phyloP scores from a whole-genome alignment of 2,113 vertebrate species.

The Columbina picui region DNA sequence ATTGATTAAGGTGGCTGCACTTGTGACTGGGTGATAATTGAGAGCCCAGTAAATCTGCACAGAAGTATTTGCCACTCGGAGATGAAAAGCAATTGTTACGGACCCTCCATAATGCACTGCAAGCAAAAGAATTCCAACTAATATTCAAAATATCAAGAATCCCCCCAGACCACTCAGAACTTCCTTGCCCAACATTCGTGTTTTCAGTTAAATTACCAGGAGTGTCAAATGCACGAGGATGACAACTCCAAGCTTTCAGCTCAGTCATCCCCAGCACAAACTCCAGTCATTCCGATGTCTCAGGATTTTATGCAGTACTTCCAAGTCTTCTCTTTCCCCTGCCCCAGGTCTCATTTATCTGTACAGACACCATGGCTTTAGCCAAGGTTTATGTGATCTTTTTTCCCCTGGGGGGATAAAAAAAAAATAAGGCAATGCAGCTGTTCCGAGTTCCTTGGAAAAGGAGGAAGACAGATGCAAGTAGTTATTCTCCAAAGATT shows the following conservation, averaged over 20 bases:
- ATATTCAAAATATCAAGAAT: background rate
- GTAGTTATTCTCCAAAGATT: constrained; percentile 47
- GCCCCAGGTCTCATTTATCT: background rate
- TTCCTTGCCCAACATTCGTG: background rate
- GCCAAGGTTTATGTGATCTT: background rate
- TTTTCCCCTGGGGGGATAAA: background rate
- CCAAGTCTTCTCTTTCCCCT: background rate
- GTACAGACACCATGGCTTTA: background rate
- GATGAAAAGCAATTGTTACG: background rate
- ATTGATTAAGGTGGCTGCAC: constrained; percentile 48
- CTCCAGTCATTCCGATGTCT: background rate
- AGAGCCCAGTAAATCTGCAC: constrained; percentile 48
- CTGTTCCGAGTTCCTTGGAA: constrained; percentile 16
- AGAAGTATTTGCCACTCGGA: constrained; percentile 5
- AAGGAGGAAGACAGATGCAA: constrained; percentile 43
- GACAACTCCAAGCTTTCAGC: background rate
- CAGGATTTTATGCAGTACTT: background rate
- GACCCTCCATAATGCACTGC: background rate
- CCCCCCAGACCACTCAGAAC: background rate
- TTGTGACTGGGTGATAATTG: constrained; percentile 21
- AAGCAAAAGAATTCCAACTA: background rate
- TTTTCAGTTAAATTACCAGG: background rate
- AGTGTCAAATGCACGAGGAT: background rate
- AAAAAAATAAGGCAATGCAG: background rate
- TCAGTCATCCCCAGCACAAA: background rate